phyloP scores from a whole-genome alignment of 2,113 vertebrate genomes.

The Myotis brandtii region DNA sequence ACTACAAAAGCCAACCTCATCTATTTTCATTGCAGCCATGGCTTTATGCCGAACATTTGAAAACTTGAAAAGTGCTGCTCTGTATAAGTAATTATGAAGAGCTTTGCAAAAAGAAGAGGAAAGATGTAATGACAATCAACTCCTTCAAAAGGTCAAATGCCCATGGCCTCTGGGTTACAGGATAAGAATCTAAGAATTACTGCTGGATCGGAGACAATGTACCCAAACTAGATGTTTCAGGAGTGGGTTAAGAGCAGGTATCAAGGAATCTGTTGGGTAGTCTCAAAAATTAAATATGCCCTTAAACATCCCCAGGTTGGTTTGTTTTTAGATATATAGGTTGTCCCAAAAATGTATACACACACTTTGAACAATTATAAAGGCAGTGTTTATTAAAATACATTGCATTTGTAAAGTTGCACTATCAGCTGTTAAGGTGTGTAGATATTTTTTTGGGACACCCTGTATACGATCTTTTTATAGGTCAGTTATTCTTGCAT shows the following conservation, averaged over 20 bases:
- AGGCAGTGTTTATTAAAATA: too few relatives aligned
- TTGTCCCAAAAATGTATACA: too few relatives aligned
- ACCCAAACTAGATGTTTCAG: not conserved
- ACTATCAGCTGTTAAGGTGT: too few relatives aligned
- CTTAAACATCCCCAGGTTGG: constrained; percentile 20
- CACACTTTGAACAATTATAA: too few relatives aligned
- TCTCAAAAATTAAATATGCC: constrained; percentile 21
- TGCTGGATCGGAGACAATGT: not conserved
- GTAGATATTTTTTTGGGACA: too few relatives aligned
- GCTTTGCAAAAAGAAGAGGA: constrained; percentile 44
- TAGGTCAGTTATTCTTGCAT: not conserved
- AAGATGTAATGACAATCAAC: not conserved
- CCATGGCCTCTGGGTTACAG: not conserved
- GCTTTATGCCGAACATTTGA: constrained; percentile 65
- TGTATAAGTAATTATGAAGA: constrained; percentile 65
- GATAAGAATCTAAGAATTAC: constrained; percentile 17
- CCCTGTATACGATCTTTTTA: constrained; percentile 24
- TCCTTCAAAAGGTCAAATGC: constrained; percentile 38
- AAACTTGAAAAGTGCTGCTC: constrained; percentile 58
- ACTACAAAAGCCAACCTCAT: constrained; percentile 64
- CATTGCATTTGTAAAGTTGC: too few relatives aligned
- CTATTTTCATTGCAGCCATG: constrained; percentile 55
- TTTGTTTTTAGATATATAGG: not conserved
- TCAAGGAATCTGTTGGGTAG: not conserved
- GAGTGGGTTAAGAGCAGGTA: constrained; percentile 38